Percentiles rank a stretch among this genome's conserved stretches.
phyloP scores from a whole-genome alignment of 2,113 vertebrate species.

The Hystrix cristata region DNA sequence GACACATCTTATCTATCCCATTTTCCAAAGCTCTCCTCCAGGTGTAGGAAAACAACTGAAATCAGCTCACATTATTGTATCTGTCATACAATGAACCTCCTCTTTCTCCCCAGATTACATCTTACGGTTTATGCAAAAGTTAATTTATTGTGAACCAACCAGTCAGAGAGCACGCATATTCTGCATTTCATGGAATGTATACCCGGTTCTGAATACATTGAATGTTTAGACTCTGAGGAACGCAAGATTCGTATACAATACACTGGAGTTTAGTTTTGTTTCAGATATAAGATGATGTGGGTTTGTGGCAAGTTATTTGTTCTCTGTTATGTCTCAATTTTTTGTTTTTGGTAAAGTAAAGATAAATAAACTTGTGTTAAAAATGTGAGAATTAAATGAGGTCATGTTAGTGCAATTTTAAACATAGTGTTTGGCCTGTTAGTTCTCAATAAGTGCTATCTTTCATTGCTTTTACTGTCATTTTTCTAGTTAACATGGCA shows the following conservation, averaged over 20 bases:
- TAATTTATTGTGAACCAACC: conserved; percentile 21
- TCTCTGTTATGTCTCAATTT: background rate
- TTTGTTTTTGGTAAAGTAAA: background rate
- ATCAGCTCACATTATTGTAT: conserved; percentile 61
- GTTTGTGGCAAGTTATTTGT: conserved; percentile 25
- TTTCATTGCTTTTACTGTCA: background rate
- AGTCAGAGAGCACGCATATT: background rate
- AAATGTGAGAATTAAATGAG: background rate
- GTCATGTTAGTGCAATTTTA: background rate
- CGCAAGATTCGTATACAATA: background rate
- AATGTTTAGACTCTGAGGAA: background rate
- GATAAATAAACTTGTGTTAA: background rate
- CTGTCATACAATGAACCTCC: background rate
- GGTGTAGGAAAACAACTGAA: conserved; percentile 64
- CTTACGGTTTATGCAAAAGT: conserved; percentile 43
- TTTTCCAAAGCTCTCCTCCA: conserved; percentile 69
- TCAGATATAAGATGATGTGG: background rate
- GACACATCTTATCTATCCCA: conserved; percentile 75
- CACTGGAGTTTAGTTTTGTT: background rate
- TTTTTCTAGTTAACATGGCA: conserved; percentile 31
- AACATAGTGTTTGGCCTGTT: background rate
- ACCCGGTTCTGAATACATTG: background rate
- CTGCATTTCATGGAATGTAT: background rate
- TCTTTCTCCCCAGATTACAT: background rate
- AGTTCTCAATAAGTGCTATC: background rate